Conservation (phyloP, 2,797 vertebrate genomes). For the Artibeus lituratus region DNA sequence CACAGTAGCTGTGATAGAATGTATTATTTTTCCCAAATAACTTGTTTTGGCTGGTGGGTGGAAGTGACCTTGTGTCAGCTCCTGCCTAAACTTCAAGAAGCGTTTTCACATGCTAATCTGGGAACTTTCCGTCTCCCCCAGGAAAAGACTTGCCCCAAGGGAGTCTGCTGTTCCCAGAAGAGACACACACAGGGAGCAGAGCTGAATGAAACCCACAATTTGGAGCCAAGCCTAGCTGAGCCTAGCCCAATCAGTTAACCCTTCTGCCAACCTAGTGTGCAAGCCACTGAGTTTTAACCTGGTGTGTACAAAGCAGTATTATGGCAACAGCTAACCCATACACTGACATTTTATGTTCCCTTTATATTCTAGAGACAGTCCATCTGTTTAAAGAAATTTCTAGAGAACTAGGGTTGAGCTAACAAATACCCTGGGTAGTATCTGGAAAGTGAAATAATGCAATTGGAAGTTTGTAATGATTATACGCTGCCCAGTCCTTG, state of each 20-base stretch:
- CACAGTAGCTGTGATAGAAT: background rate
- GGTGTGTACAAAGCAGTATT: background rate
- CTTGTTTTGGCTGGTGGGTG: background rate
- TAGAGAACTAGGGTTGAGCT: background rate
- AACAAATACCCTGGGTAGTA: accelerated
- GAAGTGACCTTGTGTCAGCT: background rate
- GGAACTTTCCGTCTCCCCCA: background rate
- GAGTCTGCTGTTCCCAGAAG: background rate
- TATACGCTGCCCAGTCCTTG: background rate
- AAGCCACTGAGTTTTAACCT: background rate
- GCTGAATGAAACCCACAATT: background rate
- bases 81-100: background rate
- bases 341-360: background rate
- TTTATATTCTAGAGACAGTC: background rate
- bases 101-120: background rate
- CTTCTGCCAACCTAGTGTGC: accelerated
- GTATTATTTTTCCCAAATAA: background rate
- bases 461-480: background rate
- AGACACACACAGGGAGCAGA: background rate
- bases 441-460: background rate
- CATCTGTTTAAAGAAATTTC: background rate
- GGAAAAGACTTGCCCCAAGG: background rate
- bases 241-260: background rate
- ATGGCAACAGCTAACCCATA: background rate
- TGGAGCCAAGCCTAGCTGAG: background rate